Percentiles rank a stretch among this genome's conserved stretches.
phyloP scores from a whole-genome alignment of 2,113 vertebrate genomes.

The Ciconia boyciana region DNA sequence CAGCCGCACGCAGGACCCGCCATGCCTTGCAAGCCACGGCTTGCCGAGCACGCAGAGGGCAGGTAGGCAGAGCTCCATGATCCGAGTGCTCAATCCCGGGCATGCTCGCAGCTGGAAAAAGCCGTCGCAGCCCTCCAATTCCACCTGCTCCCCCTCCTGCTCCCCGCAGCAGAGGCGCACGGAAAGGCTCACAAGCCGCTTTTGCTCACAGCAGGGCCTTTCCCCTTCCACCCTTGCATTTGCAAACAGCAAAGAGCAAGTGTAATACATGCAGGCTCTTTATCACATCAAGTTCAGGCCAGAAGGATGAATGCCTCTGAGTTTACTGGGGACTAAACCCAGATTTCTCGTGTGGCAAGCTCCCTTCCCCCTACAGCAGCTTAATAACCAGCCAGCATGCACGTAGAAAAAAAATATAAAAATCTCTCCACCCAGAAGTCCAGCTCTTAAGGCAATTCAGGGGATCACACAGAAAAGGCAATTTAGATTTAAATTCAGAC shows the following conservation, averaged over 20 bases:
- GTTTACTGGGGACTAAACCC: neutral
- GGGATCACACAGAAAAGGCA: neutral
- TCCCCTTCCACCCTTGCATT: neutral
- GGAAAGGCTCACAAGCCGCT: neutral
- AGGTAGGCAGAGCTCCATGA: neutral
- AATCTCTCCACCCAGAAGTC: neutral
- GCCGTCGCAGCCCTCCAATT: neutral
- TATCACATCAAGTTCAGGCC: neutral
- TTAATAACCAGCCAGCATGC: neutral
- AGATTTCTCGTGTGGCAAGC: neutral
- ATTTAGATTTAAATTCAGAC: conserved; percentile 3
- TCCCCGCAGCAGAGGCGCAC: neutral
- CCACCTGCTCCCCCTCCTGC: neutral
- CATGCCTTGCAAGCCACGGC: neutral
- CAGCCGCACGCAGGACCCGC: neutral
- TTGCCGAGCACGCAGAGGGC: neutral
- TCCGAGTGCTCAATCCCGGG: neutral
- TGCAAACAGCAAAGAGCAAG: neutral
- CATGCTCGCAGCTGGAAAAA: neutral
- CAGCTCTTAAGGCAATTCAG: neutral
- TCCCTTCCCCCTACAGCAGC: neutral
- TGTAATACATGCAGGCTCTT: neutral
- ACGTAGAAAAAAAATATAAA: neutral
- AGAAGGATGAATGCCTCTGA: neutral
- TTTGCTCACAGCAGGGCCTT: neutral